phyloP scores from a whole-genome alignment of 2,797 vertebrate genomes.

The Microtus californicus region DNA sequence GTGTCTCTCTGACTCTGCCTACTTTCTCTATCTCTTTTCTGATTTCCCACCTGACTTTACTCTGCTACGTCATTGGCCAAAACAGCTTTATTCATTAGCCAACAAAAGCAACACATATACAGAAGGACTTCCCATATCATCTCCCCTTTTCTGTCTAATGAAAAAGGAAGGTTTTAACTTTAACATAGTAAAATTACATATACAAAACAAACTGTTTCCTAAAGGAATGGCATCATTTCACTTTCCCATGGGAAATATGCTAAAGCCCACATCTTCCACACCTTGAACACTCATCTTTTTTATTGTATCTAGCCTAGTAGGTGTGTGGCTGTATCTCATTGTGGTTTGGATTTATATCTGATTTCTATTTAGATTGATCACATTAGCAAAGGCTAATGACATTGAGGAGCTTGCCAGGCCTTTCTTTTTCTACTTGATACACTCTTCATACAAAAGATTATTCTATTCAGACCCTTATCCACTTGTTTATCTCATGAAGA shows the following conservation, averaged over 20 bases:
- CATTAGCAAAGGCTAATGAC: too few relatives aligned
- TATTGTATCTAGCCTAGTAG: background rate
- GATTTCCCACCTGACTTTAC: too few relatives aligned
- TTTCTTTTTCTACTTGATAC: background rate
- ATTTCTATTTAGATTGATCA: background rate
- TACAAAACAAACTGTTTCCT: background rate
- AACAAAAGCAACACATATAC: too few relatives aligned
- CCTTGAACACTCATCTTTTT: background rate
- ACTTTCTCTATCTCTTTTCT: too few relatives aligned
- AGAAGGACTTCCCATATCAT: too few relatives aligned
- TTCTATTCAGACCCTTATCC: background rate
- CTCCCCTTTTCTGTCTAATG: too few relatives aligned
- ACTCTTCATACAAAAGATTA: background rate
- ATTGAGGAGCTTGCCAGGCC: background rate
- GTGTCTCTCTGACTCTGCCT: too few relatives aligned
- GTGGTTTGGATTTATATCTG: background rate
- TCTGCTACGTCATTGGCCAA: too few relatives aligned
- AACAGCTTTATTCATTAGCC: too few relatives aligned
- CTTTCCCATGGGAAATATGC: background rate
- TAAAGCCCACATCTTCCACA: background rate
- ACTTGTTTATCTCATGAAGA: background rate
- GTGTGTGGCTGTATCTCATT: background rate
- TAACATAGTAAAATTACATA: too few relatives aligned
- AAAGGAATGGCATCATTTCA: background rate
- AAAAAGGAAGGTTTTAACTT: too few relatives aligned